These are phyloP conservation scores for Streptopelia turtur DNA, from an alignment of 2,797 vertebrate genomes.

Conservation along the genomic window DNA sequence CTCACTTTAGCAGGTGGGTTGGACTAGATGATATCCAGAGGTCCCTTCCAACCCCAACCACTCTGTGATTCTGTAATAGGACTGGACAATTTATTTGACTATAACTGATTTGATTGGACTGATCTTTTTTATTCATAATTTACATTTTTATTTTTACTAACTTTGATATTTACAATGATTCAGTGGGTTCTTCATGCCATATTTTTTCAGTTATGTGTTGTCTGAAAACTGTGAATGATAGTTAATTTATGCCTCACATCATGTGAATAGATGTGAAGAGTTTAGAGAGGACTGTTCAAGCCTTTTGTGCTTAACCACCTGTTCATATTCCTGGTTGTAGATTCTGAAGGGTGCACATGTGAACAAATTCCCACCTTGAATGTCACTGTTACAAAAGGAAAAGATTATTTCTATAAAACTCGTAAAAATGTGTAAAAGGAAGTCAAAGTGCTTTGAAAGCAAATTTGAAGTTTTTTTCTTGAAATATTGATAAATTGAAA, in stretches of 20 bases:
- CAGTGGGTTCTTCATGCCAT: not conserved
- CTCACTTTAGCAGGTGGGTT: too few species aligned
- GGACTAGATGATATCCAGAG: too few species aligned
- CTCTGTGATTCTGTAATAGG: not conserved
- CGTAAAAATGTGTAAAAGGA: not conserved
- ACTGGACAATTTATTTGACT: not conserved
- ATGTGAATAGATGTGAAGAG: not conserved
- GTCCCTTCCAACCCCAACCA: too few species aligned
- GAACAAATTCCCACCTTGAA: not conserved
- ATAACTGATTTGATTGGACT: not conserved
- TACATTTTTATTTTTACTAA: not conserved
- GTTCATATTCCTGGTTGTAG: not conserved
- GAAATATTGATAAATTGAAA: not conserved
- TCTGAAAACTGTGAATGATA: not conserved
- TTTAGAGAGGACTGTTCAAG: not conserved
- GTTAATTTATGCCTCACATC: not conserved
- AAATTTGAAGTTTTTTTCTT: not conserved
- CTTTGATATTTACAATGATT: not conserved
- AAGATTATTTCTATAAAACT: not conserved
- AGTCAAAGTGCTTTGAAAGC: not conserved
- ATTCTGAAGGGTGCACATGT: not conserved
- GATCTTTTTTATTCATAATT: not conserved
- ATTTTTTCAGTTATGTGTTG: not conserved
- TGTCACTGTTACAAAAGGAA: not conserved
- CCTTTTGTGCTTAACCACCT: not conserved